A percentile compares a stretch with the other conserved stretches of the same genome.
These are phyloP conservation scores for Phodopus roborovskii DNA, from an alignment of 2,113 vertebrate genomes.

Conservation along the genomic window DNA sequence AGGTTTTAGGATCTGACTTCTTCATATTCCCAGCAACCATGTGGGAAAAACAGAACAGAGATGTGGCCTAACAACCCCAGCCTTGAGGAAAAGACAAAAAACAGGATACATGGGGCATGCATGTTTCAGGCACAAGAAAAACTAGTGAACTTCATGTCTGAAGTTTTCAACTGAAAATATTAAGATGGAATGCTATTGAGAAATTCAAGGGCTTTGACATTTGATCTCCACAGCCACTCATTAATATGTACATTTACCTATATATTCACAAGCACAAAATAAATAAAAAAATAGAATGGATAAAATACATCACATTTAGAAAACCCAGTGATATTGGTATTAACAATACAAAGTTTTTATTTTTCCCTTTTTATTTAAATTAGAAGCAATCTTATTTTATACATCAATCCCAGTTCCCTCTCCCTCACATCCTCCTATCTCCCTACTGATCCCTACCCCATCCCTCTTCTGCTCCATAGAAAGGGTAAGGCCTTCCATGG, in stretches of 20 bases:
- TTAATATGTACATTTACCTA: neutral
- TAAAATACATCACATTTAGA: neutral
- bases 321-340: accelerated
- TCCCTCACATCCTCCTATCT: too few relatives aligned
- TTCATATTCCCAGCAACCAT: neutral
- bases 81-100: neutral
- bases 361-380: too few relatives aligned
- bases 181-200: neutral
- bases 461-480: too few relatives aligned
- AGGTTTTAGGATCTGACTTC: neutral
- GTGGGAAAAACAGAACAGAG: neutral
- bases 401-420: too few relatives aligned
- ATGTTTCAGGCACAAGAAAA: neutral
- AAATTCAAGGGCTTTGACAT: neutral
- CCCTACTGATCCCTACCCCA: too few relatives aligned
- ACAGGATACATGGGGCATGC: neutral
- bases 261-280: neutral
- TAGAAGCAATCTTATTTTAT: too few relatives aligned
- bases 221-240: neutral
- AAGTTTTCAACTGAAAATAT: neutral
- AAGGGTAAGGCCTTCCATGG: too few relatives aligned
- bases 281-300: neutral
- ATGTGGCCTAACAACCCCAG: neutral
- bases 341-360: neutral
- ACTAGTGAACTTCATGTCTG: too few relatives aligned